A percentile compares a stretch with the other conserved stretches of the same genome.
Evolutionary conservation across 2,888 invertebrate species (phyloP).

Genomic region (Agrochola circellaris): DNA sequence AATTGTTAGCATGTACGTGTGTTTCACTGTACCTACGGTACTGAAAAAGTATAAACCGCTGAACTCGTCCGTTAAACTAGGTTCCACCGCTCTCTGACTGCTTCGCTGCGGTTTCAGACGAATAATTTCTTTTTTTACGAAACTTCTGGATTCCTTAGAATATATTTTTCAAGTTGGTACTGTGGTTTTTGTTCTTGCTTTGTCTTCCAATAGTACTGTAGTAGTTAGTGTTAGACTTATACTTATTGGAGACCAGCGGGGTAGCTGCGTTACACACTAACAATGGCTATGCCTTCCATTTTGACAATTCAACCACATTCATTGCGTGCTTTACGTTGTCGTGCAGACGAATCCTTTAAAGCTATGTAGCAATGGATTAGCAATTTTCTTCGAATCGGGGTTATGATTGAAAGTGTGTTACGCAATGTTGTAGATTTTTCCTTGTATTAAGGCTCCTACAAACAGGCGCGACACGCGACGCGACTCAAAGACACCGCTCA

Average conservation of each 20-base stretch:
- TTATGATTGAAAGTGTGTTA: no score
- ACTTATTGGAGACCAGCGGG: neutral
- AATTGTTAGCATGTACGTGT: neutral
- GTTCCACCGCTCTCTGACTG: conserved; percentile 23
- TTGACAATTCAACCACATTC: neutral
- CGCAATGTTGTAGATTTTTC: no score
- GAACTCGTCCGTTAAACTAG: conserved; percentile 49
- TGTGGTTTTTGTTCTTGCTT: conserved; percentile 12
- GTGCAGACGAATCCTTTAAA: neutral
- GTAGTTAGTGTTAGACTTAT: neutral
- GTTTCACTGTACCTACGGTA: neutral
- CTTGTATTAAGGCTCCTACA: no score
- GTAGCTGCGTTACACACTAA: neutral
- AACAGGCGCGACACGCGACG: no score
- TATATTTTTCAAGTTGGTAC: conserved; percentile 1
- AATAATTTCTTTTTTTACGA: conserved; percentile 17
- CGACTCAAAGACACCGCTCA: no score
- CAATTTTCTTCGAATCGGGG: no score
- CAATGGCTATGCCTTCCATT: neutral
- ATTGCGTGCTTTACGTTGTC: neutral
- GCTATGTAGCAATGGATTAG: no score
- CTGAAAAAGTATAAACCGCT: conserved; percentile 46
- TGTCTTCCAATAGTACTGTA: neutral
- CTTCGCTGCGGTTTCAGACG: conserved; percentile 25
- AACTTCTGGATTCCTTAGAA: conserved; percentile 6